Evolutionary conservation across 2,888 invertebrate genomes (phyloP).

Genomic region (Macroteleia sp.): DNA sequence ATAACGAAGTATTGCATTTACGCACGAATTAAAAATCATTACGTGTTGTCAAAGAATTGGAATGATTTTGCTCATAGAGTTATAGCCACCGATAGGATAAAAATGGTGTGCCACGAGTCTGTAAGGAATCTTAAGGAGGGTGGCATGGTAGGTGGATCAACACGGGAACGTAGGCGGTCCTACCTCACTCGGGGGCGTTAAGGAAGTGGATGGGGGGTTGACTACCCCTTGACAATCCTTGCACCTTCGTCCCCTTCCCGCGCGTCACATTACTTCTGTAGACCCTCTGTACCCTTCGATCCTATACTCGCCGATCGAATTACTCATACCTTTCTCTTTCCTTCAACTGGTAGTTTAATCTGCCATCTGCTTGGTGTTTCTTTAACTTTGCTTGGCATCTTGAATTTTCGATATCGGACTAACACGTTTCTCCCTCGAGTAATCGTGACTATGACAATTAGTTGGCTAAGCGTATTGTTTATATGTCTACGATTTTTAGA

Average conservation of each 20-base stretch:
- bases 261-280: conserved; percentile 70
- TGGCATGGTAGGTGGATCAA: conserved; percentile 81
- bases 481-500: no score
- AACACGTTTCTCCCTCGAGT: no score
- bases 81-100: conserved; percentile 70
- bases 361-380: conserved; percentile 60
- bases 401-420: conserved; percentile 31
- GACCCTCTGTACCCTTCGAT: conserved; percentile 77
- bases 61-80: conserved; percentile 70
- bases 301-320: conserved; percentile 77
- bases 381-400: conserved; percentile 41
- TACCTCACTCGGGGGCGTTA: conserved; percentile 82
- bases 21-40: conserved; percentile 68
- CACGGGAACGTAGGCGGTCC: conserved; percentile 82
- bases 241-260: conserved; percentile 60
- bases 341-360: conserved; percentile 56
- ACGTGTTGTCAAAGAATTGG: conserved; percentile 70
- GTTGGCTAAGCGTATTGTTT: no score
- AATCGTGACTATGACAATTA: no score
- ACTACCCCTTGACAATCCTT: conserved; percentile 77
- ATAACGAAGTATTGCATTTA: conserved; percentile 27
- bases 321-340: conserved; percentile 68
- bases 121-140: conserved; percentile 71
- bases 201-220: conserved; percentile 80
- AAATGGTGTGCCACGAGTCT: conserved; percentile 68